Evolutionary conservation across 2,888 invertebrate species (phyloP), one percentile per base, ranked within the genome.

Genomic region (Yponomeuta malinellus): DNA sequence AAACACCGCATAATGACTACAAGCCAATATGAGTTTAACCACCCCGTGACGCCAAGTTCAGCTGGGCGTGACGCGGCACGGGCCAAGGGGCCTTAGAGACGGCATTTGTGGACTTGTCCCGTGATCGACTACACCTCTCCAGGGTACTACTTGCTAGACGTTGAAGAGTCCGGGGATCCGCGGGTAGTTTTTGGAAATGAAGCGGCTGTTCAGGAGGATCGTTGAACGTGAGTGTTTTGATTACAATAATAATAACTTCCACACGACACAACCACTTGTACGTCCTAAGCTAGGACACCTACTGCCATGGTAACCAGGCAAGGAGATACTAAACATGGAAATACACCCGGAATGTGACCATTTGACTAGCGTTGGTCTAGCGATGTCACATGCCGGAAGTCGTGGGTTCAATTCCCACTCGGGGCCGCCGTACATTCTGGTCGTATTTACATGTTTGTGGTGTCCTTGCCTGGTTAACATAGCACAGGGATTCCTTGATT

Each of bases 171-270:
- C 0, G 15, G 52, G 52, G 3, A 12, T 59, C 15, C 52, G 15
- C 15, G 52, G 5, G 15, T 15, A 15, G 52, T 15, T 59, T 59
- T 59, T 64, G 10, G 74, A 65, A 72, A 91, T 91, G 91, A 90
- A 88, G 85, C 86, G 81, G 76, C 81, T 89, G 75, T 80, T 90
- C 75, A 83, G 78, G 72, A 88, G 77, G 76, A 77, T 90, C 68
- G 85, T 79, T 79, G 80, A 86, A 73, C 89, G 91, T 91, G 75
- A 90, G 90, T 90, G 10, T 69, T 71, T 63, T 63, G 0, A 10
- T 67, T 59, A 43, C 8, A 43, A 43, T 43, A 43, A 43, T 8
- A 43, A 43, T 43, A 43, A 43, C 43, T 43, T 43, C 43, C 8
- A 43, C 43, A 43, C 6, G 43, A 43, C 8, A 33, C 33, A 33